Conservation (phyloP, 2,888 invertebrate species). For the Acanthosepion lycidas region DNA sequence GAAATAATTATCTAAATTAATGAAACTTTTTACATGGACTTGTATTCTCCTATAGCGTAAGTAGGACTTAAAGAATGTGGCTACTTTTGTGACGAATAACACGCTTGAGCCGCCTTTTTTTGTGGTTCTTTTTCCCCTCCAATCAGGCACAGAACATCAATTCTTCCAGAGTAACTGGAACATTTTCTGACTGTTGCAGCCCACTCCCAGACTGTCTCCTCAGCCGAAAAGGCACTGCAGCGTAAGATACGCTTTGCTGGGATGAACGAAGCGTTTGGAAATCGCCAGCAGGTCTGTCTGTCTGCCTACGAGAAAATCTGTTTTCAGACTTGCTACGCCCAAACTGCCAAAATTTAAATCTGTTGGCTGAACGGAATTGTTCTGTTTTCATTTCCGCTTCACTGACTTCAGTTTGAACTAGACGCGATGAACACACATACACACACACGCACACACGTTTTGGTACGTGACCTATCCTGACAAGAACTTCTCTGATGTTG, state of each 20-base stretch:
- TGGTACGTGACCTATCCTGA: background rate
- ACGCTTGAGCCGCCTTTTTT: background rate
- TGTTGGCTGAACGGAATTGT: background rate
- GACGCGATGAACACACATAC: background rate
- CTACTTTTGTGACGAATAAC: background rate
- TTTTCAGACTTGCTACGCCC: background rate
- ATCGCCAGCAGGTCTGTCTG: background rate
- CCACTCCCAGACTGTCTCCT: background rate
- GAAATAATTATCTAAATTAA: too few relatives aligned
- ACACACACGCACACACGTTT: background rate
- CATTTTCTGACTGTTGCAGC: background rate
- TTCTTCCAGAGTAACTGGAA: background rate
- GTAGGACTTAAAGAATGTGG: too few relatives aligned
- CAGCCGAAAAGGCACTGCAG: background rate
- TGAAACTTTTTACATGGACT: too few relatives aligned
- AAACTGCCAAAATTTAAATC: background rate
- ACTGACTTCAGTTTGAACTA: background rate
- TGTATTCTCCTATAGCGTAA: too few relatives aligned
- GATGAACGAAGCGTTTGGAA: background rate
- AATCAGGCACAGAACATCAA: background rate
- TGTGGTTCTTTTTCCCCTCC: background rate
- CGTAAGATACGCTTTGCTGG: background rate
- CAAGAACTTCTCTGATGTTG: background rate
- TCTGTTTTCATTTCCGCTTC: background rate
- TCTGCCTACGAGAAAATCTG: background rate